Evolutionary conservation across 2,797 vertebrate species (phyloP).

Genomic region (Leptatherina wallacei): DNA sequence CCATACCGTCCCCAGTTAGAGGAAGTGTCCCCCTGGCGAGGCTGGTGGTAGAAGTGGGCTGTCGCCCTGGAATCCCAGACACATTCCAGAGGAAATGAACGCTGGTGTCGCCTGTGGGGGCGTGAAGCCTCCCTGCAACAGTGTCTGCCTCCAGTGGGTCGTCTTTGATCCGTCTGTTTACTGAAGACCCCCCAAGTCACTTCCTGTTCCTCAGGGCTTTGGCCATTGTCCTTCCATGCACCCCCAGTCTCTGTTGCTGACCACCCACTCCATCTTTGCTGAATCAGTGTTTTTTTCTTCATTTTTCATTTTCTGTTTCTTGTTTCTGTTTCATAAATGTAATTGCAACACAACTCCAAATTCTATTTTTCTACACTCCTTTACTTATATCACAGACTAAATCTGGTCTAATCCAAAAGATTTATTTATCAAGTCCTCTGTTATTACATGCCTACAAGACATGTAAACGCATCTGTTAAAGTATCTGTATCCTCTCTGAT

Average conservation of each 20-base stretch:
- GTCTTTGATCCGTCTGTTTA: constrained; percentile 81
- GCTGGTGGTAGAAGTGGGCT: constrained; percentile 67
- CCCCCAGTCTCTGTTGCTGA: constrained; percentile 54
- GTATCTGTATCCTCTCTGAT: constrained; percentile 58
- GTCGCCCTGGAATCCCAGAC: constrained; percentile 75
- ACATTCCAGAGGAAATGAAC: constrained; percentile 85
- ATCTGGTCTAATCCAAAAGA: constrained; percentile 49
- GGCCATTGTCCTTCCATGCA: constrained; percentile 51
- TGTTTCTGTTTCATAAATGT: background rate
- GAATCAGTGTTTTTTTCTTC: constrained; percentile 38
- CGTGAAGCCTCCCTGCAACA: constrained; percentile 74
- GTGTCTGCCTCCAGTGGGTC: constrained; percentile 69
- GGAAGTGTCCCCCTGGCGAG: constrained; percentile 64
- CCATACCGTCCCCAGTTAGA: constrained; percentile 47
- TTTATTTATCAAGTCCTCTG: constrained; percentile 50
- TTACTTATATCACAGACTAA: constrained; percentile 29
- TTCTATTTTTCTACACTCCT: background rate
- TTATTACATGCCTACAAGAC: constrained; percentile 73
- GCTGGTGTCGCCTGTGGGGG: constrained; percentile 78
- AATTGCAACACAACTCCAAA: constrained; percentile 14
- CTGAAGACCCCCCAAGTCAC: constrained; percentile 70
- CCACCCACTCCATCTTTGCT: constrained; percentile 59
- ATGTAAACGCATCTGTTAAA: constrained; percentile 46
- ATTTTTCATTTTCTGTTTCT: constrained; percentile 6
- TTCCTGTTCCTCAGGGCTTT: constrained; percentile 72